These are phyloP conservation scores for Drosophila varians DNA, from an alignment of 1,140 invertebrate species.

Conservation along the genomic window DNA sequence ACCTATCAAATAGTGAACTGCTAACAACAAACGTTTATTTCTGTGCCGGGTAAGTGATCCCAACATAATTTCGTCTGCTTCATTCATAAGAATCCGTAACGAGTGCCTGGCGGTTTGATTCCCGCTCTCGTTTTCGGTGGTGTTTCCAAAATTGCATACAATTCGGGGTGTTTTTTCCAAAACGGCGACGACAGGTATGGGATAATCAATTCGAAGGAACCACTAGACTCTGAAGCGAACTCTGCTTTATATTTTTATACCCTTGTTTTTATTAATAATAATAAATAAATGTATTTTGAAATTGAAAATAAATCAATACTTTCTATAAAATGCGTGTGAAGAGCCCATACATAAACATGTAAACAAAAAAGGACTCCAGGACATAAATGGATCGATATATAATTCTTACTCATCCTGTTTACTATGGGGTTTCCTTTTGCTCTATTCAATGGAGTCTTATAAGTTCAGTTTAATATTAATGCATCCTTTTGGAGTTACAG, in stretches of 20 bases:
- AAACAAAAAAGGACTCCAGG: neutral
- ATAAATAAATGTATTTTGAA: too few species aligned
- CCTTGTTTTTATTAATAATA: too few species aligned
- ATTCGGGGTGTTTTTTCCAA: slow-evolving; percentile 74
- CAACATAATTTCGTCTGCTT: slow-evolving; percentile 6
- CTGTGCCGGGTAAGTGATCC: slow-evolving; percentile 33
- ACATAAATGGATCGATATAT: slow-evolving; percentile 10
- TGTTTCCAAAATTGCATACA: slow-evolving; percentile 70
- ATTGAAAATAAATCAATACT: slow-evolving; percentile 23
- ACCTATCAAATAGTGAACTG: slow-evolving; percentile 16
- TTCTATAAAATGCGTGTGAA: slow-evolving; percentile 18
- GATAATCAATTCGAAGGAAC: slow-evolving; percentile 69
- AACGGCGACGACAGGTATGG: slow-evolving; percentile 65
- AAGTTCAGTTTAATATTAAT: neutral
- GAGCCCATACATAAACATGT: slow-evolving; percentile 19
- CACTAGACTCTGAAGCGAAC: slow-evolving; percentile 34
- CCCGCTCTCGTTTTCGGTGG: slow-evolving; percentile 60
- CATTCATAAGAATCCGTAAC: neutral
- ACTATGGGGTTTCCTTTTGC: neutral
- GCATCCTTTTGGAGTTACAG: neutral
- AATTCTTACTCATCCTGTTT: slow-evolving; percentile 1
- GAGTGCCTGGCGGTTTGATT: slow-evolving; percentile 43
- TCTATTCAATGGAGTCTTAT: neutral
- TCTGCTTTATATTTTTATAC: too few species aligned
- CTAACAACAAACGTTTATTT: slow-evolving; percentile 8